These are phyloP conservation scores for Dasysyrphus albostriatus DNA, from an alignment of 2,888 invertebrate genomes.

Conservation along the genomic window DNA sequence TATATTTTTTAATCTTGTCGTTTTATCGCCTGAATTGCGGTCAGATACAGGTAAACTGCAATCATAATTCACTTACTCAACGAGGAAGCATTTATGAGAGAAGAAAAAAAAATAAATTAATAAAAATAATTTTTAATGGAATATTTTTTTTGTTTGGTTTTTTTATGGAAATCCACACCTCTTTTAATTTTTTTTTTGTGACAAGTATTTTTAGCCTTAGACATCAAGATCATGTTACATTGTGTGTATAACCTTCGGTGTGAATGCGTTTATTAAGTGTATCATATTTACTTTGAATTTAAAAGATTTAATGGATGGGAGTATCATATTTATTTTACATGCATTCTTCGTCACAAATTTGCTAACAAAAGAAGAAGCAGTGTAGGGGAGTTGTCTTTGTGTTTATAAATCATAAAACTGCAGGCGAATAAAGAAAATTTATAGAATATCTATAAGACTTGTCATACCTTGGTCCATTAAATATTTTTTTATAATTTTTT, in stretches of 20 bases:
- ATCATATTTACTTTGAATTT: constrained; percentile 29
- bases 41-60: constrained; percentile 5
- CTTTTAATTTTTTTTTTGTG: background rate
- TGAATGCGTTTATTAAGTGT: constrained; percentile 20
- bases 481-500: no score
- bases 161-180: background rate
- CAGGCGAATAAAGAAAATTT: background rate
- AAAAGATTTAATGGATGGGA: constrained; percentile 7
- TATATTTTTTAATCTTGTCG: background rate
- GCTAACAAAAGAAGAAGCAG: no score
- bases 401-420: background rate
- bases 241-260: constrained; percentile 26
- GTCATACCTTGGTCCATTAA: no score
- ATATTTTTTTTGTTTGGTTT: constrained; percentile 13
- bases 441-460: no score
- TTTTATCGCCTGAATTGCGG: constrained; percentile 41
- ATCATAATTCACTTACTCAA: background rate
- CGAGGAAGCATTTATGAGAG: background rate
- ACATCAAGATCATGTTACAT: constrained; percentile 28
- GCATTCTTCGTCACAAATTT: background rate
- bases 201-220: constrained; percentile 9
- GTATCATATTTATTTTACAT: constrained; percentile 3
- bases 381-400: background rate
- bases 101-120: background rate
- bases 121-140: constrained; percentile 16